Percentiles rank a stretch among this genome's conserved stretches.
Evolutionary conservation across 2,113 vertebrate species (phyloP).

Genomic region (Vombatus ursinus): DNA sequence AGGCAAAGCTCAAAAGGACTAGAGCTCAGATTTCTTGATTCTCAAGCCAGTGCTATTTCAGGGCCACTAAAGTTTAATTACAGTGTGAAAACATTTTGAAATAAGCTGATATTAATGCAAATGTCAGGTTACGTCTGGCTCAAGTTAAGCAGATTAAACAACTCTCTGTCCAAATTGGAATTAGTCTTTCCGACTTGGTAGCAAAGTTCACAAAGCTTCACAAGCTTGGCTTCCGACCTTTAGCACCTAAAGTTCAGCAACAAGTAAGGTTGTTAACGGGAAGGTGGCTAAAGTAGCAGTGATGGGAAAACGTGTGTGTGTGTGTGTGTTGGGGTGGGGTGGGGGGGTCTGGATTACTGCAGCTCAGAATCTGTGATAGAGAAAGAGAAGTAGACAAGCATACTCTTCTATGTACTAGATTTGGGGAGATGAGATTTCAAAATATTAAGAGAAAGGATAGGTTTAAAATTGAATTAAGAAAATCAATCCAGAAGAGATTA

Average conservation of each 20-base stretch:
- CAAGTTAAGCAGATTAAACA: neutral
- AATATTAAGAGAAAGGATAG: neutral
- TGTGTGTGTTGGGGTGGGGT: neutral
- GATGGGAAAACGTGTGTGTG: neutral
- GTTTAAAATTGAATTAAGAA: neutral
- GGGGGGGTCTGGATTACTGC: neutral
- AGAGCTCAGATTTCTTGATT: conserved; percentile 3
- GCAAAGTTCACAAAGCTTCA: neutral
- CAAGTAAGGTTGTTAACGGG: neutral
- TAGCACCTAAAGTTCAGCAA: neutral
- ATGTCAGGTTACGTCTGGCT: neutral
- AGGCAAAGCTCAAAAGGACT: neutral
- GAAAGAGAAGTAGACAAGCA: neutral
- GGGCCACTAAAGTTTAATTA: neutral
- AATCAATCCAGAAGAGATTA: neutral
- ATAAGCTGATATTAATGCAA: neutral
- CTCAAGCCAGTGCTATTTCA: neutral
- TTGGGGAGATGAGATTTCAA: neutral
- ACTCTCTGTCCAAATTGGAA: neutral
- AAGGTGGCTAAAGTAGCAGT: neutral
- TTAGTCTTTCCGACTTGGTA: neutral
- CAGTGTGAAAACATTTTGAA: neutral
- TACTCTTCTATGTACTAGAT: neutral
- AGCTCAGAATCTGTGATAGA: neutral
- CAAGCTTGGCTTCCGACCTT: neutral